Evolutionary conservation across 1,140 invertebrate species (phyloP).

Genomic region (Xylocopa sonorina): DNA sequence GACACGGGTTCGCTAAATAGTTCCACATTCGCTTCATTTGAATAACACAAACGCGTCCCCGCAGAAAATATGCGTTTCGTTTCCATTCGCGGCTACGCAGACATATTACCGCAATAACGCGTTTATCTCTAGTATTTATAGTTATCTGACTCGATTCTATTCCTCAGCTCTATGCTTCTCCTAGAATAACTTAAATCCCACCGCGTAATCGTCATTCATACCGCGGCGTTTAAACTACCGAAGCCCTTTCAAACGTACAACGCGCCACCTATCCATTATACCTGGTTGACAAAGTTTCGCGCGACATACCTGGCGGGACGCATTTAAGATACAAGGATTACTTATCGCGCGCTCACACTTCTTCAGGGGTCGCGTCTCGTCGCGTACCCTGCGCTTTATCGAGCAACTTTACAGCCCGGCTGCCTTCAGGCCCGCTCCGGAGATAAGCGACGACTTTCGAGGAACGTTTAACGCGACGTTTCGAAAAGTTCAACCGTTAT

Average conservation of each 20-base stretch:
- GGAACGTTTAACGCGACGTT: not conserved
- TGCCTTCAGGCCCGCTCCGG: not conserved
- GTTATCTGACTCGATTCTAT: slow-evolving; percentile 21
- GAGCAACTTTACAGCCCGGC: slow-evolving; percentile 29
- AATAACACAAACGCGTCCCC: not conserved
- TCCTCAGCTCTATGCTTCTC: not conserved
- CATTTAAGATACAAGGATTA: slow-evolving; percentile 52
- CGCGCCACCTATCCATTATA: not conserved
- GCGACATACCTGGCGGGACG: not conserved
- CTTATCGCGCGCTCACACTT: slow-evolving; percentile 60
- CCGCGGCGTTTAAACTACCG: not conserved
- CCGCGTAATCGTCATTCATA: not conserved
- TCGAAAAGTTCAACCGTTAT: not conserved
- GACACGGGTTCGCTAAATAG: not conserved
- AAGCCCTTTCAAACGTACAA: slow-evolving; percentile 8
- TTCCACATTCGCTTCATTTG: not conserved
- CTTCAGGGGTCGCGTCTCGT: slow-evolving; percentile 31
- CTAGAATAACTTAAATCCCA: not conserved
- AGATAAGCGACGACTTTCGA: slow-evolving; percentile 13
- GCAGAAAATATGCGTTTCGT: slow-evolving; percentile 7
- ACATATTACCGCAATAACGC: slow-evolving; percentile 18
- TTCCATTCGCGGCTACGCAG: not conserved
- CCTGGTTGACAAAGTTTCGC: slow-evolving; percentile 21
- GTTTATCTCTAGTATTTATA: slow-evolving; percentile 21
- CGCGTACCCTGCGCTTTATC: slow-evolving; percentile 41